These are phyloP conservation scores for Drosophila fuyamai DNA, from an alignment of 1,140 invertebrate species.

Conservation along the genomic window DNA sequence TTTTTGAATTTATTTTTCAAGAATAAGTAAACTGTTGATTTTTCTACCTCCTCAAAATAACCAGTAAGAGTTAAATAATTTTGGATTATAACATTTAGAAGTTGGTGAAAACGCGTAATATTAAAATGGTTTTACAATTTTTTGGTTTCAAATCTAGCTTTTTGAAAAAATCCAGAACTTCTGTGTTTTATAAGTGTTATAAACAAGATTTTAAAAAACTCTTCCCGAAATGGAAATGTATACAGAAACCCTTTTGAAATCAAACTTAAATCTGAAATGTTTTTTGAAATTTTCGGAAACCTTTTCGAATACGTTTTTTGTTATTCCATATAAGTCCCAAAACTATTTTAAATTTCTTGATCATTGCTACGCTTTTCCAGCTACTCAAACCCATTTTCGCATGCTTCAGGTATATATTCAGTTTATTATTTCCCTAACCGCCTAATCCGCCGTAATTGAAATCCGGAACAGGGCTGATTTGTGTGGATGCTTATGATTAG, in stretches of 20 bases:
- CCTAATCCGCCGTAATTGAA: background rate
- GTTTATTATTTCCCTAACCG: background rate
- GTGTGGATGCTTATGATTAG: conserved; percentile 35
- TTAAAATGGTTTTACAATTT: background rate
- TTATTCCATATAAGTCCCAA: background rate
- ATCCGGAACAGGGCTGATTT: conserved; percentile 12
- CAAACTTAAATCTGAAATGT: too few relatives aligned
- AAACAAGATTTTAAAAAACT: too few relatives aligned
- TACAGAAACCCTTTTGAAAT: background rate
- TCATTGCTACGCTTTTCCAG: too few relatives aligned
- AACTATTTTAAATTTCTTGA: background rate
- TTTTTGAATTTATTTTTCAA: too few relatives aligned
- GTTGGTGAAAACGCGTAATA: background rate
- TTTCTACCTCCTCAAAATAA: too few relatives aligned
- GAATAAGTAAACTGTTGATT: too few relatives aligned
- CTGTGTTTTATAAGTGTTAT: too few relatives aligned
- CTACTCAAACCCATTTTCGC: background rate
- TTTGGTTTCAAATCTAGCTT: conserved; percentile 11
- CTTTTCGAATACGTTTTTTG: background rate
- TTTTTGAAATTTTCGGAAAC: background rate
- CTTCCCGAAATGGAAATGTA: background rate
- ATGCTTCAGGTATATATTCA: background rate
- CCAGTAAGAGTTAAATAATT: too few relatives aligned
- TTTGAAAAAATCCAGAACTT: background rate
- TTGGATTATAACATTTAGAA: background rate